Conservation (phyloP, 2,888 invertebrate species). For the Sinotaia quadrata region DNA sequence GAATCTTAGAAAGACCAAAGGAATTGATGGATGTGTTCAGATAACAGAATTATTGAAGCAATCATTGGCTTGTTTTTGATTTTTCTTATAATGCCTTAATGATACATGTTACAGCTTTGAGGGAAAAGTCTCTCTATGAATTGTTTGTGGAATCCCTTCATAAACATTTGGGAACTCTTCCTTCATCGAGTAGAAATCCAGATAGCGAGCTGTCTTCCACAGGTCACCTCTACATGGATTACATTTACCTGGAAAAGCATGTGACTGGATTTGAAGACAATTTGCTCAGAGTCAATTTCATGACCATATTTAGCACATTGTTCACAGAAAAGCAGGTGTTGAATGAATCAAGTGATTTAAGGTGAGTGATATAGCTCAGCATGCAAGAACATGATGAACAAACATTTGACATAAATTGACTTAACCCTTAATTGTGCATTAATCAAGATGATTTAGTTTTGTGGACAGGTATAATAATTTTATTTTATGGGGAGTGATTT, state of each 20-base stretch:
- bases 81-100: no score
- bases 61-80: no score
- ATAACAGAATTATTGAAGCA: no score
- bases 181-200: conserved; percentile 3
- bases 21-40: no score
- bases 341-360: conserved; percentile 18
- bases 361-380: no score
- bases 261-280: conserved; percentile 55
- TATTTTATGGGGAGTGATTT: no score
- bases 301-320: conserved; percentile 38
- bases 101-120: conserved; percentile 20
- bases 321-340: not conserved
- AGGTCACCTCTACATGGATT: conserved; percentile 38
- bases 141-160: conserved; percentile 56
- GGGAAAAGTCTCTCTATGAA: conserved; percentile 57
- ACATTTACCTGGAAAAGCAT: conserved; percentile 52
- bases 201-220: conserved; percentile 30
- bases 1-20: no score
- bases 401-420: no score
- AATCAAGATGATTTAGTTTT: no score
- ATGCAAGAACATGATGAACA: no score
- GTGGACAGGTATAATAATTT: no score
- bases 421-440: no score
- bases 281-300: conserved; percentile 58
- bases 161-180: conserved; percentile 42